A percentile compares a stretch with the other conserved stretches of the same genome.
phyloP scores from a whole-genome alignment of 1,140 invertebrate species.

The Drosophila neocordata region DNA sequence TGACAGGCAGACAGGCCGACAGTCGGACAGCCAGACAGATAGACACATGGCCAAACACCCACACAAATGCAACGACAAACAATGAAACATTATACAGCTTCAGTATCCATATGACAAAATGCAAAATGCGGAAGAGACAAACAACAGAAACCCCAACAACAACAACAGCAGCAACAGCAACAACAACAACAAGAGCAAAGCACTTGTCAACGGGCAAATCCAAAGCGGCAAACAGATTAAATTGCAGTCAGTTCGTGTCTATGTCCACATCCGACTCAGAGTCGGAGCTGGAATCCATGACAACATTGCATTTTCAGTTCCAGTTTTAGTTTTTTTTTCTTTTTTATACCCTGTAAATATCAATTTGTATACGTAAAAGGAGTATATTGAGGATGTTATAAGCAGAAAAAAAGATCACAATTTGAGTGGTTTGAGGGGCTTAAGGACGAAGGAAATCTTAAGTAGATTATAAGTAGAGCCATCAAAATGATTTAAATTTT shows the following conservation, averaged over 20 bases:
- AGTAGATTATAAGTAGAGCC: too few species aligned
- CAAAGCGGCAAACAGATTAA: constrained; percentile 55
- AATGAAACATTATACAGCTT: constrained; percentile 42
- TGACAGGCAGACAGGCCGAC: not conserved
- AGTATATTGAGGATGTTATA: not conserved
- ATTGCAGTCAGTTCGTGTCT: constrained; percentile 43
- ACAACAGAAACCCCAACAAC: constrained; percentile 11
- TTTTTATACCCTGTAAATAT: not conserved
- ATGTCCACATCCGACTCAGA: constrained; percentile 13
- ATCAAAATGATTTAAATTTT: too few species aligned
- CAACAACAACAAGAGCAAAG: constrained; percentile 17
- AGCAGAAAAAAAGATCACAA: too few species aligned
- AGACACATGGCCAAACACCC: constrained; percentile 9
- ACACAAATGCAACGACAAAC: constrained; percentile 28
- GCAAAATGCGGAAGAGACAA: constrained; percentile 28
- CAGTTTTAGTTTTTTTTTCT: not conserved
- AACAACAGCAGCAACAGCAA: constrained; percentile 4
- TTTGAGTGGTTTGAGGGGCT: too few species aligned
- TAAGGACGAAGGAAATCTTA: too few species aligned
- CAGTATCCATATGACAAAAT: constrained; percentile 20
- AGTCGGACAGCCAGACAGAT: not conserved
- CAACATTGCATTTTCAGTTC: constrained; percentile 1
- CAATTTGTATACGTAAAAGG: not conserved
- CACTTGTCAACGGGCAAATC: constrained; percentile 55
- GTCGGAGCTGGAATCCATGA: constrained; percentile 1